Evolutionary conservation across 1,140 invertebrate species (phyloP).

Genomic region (Hypsibius dujardini): DNA sequence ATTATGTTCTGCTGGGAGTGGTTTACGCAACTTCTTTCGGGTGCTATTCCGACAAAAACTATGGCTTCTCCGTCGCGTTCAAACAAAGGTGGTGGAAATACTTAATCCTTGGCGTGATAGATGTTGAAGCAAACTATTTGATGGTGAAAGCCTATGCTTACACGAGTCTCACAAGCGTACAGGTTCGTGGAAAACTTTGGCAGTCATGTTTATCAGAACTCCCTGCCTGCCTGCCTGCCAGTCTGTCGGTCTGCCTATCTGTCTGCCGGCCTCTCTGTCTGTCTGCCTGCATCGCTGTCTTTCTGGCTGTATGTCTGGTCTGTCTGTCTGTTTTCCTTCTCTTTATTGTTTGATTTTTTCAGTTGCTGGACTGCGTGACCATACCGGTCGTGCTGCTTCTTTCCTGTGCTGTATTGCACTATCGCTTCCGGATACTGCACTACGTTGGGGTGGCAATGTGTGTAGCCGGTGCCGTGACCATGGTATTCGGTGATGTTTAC

Average conservation of each 20-base stretch:
- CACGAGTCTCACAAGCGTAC: conserved; percentile 38
- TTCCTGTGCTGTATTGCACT: conserved; percentile 49
- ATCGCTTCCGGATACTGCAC: conserved; percentile 50
- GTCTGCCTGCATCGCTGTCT: no score
- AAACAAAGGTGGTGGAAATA: conserved; percentile 52
- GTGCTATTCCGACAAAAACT: conserved; percentile 45
- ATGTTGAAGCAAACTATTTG: conserved; percentile 59
- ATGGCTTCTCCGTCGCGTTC: conserved; percentile 46
- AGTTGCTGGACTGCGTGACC: conserved; percentile 67
- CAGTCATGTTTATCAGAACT: no score
- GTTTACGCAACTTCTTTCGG: conserved; percentile 55
- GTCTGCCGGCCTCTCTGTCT: no score
- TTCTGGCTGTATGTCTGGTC: no score
- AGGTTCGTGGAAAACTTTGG: no score
- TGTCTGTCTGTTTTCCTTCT: no score
- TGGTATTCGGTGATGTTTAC: conserved; percentile 58
- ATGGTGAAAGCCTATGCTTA: conserved; percentile 51
- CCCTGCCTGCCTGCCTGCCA: no score
- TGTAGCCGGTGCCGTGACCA: conserved; percentile 58
- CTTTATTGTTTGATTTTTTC: no score
- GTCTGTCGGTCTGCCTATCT: no score
- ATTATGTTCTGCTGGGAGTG: conserved; percentile 53
- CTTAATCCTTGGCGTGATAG: conserved; percentile 50
- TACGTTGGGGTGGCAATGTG: conserved; percentile 60
- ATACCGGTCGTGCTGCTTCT: conserved; percentile 60